phyloP scores from a whole-genome alignment of 2,113 vertebrate genomes.

The Myotis yumanensis region DNA sequence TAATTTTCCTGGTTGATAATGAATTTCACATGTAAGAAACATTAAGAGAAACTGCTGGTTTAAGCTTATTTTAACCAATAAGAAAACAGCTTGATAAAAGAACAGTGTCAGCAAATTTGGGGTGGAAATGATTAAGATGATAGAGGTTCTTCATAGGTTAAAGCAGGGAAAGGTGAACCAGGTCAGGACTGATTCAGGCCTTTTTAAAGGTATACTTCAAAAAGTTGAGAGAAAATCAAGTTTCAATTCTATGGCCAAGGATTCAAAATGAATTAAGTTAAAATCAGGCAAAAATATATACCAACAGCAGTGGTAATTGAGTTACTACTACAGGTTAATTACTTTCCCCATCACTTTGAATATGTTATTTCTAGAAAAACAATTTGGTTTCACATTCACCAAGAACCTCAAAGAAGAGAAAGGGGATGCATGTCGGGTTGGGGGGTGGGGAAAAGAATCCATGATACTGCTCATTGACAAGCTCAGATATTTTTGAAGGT shows the following conservation, averaged over 20 bases:
- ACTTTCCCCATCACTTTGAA: not conserved
- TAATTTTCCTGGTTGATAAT: not conserved
- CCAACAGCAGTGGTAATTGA: not conserved
- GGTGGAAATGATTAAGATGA: not conserved
- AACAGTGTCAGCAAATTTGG: not conserved
- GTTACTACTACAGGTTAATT: not conserved
- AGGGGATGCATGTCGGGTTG: not conserved
- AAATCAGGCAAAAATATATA: not conserved
- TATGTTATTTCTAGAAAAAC: not conserved
- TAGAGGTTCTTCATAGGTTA: not conserved
- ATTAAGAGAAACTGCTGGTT: constrained; percentile 1
- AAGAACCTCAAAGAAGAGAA: not conserved
- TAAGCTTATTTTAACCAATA: not conserved
- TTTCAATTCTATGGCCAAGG: not conserved
- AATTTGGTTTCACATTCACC: not conserved
- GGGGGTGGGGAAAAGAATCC: no score
- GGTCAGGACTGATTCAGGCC: not conserved
- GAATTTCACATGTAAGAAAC: constrained; percentile 22
- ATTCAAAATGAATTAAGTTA: not conserved
- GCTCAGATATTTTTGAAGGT: constrained; percentile 5
- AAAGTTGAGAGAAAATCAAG: not conserved
- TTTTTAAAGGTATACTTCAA: not conserved
- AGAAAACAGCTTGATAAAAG: not conserved
- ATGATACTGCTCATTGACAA: not conserved
- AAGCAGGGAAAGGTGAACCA: not conserved